A percentile compares a stretch with the other conserved stretches of the same genome.
Evolutionary conservation across 1,140 invertebrate genomes (phyloP).

Genomic region (Portunus trituberculatus): DNA sequence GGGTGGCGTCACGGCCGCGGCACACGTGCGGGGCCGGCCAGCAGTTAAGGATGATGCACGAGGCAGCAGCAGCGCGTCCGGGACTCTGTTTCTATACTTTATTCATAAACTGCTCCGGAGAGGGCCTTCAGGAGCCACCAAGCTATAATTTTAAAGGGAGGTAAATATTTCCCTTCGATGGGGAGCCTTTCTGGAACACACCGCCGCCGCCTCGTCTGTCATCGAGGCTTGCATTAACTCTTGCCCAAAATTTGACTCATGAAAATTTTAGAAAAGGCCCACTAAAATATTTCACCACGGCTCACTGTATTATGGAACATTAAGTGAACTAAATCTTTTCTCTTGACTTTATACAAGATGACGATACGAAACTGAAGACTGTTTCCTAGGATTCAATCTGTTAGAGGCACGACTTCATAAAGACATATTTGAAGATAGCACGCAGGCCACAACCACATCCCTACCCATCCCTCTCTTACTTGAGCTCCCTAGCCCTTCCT

Average conservation of each 20-base stretch:
- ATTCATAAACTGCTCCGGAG: not conserved
- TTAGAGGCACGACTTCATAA: no score
- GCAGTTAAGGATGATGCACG: slow-evolving; percentile 10
- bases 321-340: no score
- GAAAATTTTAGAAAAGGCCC: not conserved
- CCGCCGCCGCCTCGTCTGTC: not conserved
- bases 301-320: no score
- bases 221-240: not conserved
- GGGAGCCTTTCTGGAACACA: not conserved
- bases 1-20: not conserved
- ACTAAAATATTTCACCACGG: no score
- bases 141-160: slow-evolving; percentile 14
- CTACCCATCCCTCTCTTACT: no score
- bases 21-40: not conserved
- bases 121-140: not conserved
- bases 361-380: no score
- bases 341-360: no score
- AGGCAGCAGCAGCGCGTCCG: not conserved
- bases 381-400: no score
- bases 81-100: slow-evolving; percentile 14
- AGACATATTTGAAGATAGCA: no score
- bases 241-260: not conserved
- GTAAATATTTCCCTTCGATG: slow-evolving; percentile 13
- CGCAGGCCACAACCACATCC: no score
- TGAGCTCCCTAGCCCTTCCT: no score